Base-by-base conservation (phyloP, 53 echinoderm and acorn worm genomes). In the Echinometra lucunter region DNA sequence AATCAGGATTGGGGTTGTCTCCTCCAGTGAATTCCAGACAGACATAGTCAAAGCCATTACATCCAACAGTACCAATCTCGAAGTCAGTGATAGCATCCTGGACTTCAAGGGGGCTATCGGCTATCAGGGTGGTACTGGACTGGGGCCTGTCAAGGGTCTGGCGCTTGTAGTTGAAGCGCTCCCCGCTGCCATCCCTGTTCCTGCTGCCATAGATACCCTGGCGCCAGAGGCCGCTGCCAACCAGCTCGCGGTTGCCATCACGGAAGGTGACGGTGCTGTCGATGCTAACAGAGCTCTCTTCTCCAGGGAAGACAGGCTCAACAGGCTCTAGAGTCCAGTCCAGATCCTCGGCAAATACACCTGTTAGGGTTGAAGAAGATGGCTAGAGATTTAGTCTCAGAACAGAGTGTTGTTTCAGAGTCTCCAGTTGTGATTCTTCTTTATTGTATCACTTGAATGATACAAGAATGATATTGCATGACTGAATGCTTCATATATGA, bases 21-120 rank as follows among this genome's bases (percentile, higher is more conserved):
- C 98, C 98, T 47, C 95, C 97, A 85, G 98, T 97, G 80, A 98
- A 98, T 88, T 98, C 98, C 18, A 97, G 93, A 85, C 98, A 98
- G 53, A 98, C 47, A 93, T 97, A 97, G 15, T 91, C 94, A 37
- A 91, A 82, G 19, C 92, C 96, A 17, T 95, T 96, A 58, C 98
- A 98, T 45, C 98, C 98, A 10, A 98, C 92, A 2, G 97, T 95
- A n/a, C 98, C 98, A 1, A 98, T 95, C 88, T 98, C 97, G 95
- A 98, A 98, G 72, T 96, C 85, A 17, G 95, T 95, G 34, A 88
- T 19, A 40, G 96, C 95, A 60, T 95, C 95, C 25, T 88, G 49
- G 67, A 97, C 90, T 57, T 96, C 85, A 91, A 98, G 90, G 27
- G 95, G 94, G 32, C 69, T 82, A 55, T 97, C 99, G 2, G 95